phyloP scores from a whole-genome alignment of 2,113 vertebrate species.

The Zosterops lateralis region DNA sequence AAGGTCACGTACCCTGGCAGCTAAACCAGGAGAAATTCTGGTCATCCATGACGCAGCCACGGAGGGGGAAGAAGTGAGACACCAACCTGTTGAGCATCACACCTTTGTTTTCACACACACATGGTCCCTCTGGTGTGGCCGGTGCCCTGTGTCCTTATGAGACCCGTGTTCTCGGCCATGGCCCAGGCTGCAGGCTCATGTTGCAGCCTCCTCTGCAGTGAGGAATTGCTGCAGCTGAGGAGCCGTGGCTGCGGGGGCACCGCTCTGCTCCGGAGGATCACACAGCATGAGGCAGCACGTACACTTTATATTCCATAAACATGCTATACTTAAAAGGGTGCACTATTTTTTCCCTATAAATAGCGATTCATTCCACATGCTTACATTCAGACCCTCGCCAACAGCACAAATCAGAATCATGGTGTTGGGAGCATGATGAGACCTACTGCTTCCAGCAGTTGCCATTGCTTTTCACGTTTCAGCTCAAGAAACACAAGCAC shows the following conservation, averaged over 20 bases:
- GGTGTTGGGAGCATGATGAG: not conserved
- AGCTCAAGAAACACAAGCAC: not conserved
- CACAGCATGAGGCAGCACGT: accelerated
- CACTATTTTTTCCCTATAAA: not conserved
- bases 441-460: not conserved
- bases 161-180: not conserved
- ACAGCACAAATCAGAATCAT: not conserved
- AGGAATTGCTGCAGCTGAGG: not conserved
- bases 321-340: not conserved
- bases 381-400: not conserved
- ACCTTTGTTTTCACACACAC: not conserved
- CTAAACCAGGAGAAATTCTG: not conserved
- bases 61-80: not conserved
- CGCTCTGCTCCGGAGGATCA: not conserved
- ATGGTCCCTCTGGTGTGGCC: accelerated
- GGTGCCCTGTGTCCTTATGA: not conserved
- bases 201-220: not conserved
- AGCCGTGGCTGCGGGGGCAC: not conserved
- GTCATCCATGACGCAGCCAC: not conserved
- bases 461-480: not conserved
- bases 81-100: not conserved
- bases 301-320: not conserved
- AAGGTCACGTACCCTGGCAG: not conserved
- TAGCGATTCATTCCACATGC: not conserved
- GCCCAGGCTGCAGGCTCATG: not conserved